A percentile compares a stretch with the other conserved stretches of the same genome.
Conservation (phyloP, 2,888 invertebrate genomes). For the Lepidonotus clava region DNA sequence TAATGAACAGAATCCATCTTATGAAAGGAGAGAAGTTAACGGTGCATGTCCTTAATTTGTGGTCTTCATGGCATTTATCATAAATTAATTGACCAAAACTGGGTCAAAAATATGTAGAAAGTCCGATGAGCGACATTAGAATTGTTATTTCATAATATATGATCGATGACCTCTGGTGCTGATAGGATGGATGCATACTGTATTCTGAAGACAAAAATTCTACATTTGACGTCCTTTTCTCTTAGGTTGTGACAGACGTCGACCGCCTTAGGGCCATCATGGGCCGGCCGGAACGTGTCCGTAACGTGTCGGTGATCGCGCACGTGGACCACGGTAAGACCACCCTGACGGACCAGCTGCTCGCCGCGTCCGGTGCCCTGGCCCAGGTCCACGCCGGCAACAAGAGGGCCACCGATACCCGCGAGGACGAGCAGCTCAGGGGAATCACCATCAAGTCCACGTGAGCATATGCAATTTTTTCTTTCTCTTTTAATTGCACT, state of each 20-base stretch:
- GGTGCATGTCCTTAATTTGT: no score
- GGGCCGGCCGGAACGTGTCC: constrained; percentile 51
- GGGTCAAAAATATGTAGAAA: no score
- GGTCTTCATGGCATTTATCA: no score
- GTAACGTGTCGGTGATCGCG: constrained; percentile 65
- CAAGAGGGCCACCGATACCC: constrained; percentile 59
- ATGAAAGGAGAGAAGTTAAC: no score
- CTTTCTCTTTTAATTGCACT: no score
- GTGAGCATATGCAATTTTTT: constrained; percentile 47
- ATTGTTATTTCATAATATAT: no score
- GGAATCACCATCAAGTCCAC: constrained; percentile 66
- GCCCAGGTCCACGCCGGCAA: constrained; percentile 59
- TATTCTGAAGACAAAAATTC: no score
- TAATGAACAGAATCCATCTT: no score
- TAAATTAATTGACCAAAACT: no score
- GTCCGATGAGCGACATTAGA: no score
- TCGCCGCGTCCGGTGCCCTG: constrained; percentile 60
- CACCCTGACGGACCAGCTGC: constrained; percentile 65
- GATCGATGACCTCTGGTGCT: no score
- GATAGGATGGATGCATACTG: no score
- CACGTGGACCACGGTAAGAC: constrained; percentile 68
- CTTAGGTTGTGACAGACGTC: background rate
- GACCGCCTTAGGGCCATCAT: background rate
- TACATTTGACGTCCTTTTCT: background rate
- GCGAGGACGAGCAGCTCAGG: constrained; percentile 59